Base-by-base conservation (phyloP, 2,888 invertebrate genomes). In the Poecilus cupreus region DNA sequence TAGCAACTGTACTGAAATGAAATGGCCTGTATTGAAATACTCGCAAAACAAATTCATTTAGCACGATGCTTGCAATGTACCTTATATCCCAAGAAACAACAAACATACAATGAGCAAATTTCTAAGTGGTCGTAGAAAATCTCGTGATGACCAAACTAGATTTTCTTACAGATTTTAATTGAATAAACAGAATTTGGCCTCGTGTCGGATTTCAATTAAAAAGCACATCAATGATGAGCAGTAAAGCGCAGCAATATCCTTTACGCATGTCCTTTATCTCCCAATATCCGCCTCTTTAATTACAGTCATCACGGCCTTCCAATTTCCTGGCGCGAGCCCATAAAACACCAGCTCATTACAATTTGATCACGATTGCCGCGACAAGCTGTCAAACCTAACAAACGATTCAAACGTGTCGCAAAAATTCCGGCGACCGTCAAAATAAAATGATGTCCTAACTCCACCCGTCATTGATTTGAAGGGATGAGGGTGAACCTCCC, bases 181-280 rank as follows among this genome's bases (percentile, higher is more conserved):
- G 2, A 13, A 0, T 6, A 0, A 46, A 1, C 5, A 6, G 13
- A 49, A 5, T 3, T 13, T 49, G 49, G 46, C 51, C 51, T 49
- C 2, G 22, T 54, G 6, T 20, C n/a, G 54, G 0, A 20, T 54
- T 54, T 54, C 54, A 54, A 54, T 54, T 54, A 54, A 54, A 54
- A 54, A 54, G 2, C 10, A 26, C 60, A 54, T n/a, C 20, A 32
- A 1, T 43, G 10, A 43, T 43, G 43, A 43, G 5, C 43, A 3
- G 11, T 60, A 6, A 5, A 54, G 60, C n/a, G 22, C 5, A n/a
- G 60, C 60, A 60, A 60, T 60, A 60, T 60, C 60, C 60, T 60
- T 60, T 60, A 60, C 60, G 37, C 64, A 68, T 68, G 64, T 68
- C 16, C 64, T 68, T 68, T 68, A 68, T 68, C 64, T 68, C 13